Percentiles rank a stretch among this genome's conserved stretches.
These are phyloP conservation scores for Pitangus sulphuratus DNA, from an alignment of 2,797 vertebrate genomes.

Conservation along the genomic window DNA sequence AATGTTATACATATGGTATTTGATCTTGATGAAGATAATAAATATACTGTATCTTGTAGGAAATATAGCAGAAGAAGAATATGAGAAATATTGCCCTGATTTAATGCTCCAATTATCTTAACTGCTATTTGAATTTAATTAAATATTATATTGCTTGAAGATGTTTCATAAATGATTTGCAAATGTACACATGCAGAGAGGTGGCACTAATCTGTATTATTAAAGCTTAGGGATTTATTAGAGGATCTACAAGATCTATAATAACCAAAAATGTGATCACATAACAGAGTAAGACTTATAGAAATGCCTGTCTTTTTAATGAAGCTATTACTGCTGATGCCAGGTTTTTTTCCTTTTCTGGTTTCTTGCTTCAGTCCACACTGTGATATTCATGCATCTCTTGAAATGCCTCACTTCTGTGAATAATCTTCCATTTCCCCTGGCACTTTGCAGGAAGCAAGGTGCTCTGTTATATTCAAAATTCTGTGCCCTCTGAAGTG, in stretches of 20 bases:
- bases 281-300: background rate
- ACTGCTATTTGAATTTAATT: conserved; percentile 13
- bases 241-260: background rate
- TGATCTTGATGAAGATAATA: background rate
- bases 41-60: background rate
- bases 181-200: background rate
- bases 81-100: background rate
- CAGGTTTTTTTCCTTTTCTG: background rate
- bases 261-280: background rate
- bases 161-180: background rate
- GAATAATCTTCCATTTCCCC: background rate
- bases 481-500: background rate
- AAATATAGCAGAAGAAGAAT: background rate
- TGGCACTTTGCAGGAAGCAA: background rate
- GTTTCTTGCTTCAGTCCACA: background rate
- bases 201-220: background rate
- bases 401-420: background rate
- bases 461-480: background rate
- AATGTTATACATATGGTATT: background rate
- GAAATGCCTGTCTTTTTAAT: background rate
- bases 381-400: background rate
- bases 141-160: conserved; percentile 3
- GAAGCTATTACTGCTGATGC: background rate
- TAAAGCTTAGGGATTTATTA: conserved; percentile 7
- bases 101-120: conserved; percentile 10